Percentiles rank a stretch among this genome's conserved stretches.
Conservation (phyloP, 2,888 invertebrate genomes). For the Aspidiotus destructor region DNA sequence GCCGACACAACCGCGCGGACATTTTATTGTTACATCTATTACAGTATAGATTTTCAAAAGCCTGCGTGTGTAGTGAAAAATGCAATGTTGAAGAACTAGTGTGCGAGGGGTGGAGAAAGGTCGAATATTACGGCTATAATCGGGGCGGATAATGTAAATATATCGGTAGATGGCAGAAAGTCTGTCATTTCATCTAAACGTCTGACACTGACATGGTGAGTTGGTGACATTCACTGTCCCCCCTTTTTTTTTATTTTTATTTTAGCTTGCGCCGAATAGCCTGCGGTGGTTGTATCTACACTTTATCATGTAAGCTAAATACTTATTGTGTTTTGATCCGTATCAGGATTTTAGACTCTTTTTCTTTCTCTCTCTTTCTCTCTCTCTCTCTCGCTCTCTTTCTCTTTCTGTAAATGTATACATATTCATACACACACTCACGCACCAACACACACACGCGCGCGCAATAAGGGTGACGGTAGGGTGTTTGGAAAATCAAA, state of each 20-base stretch:
- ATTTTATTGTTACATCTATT: constrained; percentile 21
- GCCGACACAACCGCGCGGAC: constrained; percentile 10
- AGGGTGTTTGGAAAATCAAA: constrained; percentile 13
- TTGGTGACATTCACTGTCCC: constrained; percentile 14
- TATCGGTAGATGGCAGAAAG: constrained; percentile 32
- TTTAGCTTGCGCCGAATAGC: constrained; percentile 12
- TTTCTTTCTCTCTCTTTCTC: too few relatives aligned
- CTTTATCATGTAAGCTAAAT: constrained; percentile 32
- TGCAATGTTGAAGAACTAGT: background rate
- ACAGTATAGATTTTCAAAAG: background rate
- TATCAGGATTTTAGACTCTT: constrained; percentile 27
- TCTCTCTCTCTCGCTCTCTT: too few relatives aligned
- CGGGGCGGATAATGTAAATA: constrained; percentile 32
- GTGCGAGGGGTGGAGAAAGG: background rate
- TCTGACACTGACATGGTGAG: constrained; percentile 32
- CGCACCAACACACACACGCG: too few relatives aligned
- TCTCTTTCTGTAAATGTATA: too few relatives aligned
- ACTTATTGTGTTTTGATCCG: constrained; percentile 32
- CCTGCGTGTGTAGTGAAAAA: background rate
- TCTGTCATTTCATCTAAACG: constrained; percentile 32
- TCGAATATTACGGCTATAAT: constrained; percentile 31
- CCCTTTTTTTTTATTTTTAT: background rate
- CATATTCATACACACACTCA: too few relatives aligned
- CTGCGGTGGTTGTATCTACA: constrained; percentile 32
- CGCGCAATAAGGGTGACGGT: constrained; percentile 7